Evolutionary conservation across 2,888 invertebrate genomes (phyloP), one percentile per base, ranked within the genome.

Genomic region (Willowsia nigromaculata): DNA sequence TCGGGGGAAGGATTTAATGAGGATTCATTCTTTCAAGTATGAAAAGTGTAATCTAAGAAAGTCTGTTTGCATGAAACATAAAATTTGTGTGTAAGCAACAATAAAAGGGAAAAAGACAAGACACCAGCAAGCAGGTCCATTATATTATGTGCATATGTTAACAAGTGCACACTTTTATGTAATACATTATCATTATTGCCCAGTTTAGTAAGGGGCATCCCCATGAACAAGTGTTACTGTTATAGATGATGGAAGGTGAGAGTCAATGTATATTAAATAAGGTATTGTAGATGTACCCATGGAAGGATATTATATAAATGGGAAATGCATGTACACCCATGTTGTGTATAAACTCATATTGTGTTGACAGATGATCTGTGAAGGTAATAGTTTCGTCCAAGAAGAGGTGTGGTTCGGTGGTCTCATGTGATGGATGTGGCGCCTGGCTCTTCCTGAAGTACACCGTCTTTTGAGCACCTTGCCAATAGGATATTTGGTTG

Each of bases 321-420:
- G 3, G 33, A 18, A 9, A 50, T 27, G 78, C 7, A 30, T 4
- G 25, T 80, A 37, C 53, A 78, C 53, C 65, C 43, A 83, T 65
- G 50, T 37, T 56, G 50, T 40, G 68, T 37, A 43, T 81, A 81
- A 83, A 47, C 83, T 83, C 56, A 89, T 53, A 89, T 89, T 40
- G 89, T 91, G 92, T 92, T 92, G 92, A 92, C 92, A 92, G 92
- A 91, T 92, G 91, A 91, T 91, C 91, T 91, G 90, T 90, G 90
- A 91, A 91, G 88, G 91, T 92, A 92, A 92, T 91, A 91, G 92
- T 91, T 88, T 92, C 91, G 91, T 91, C 90, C 89, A 89, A 91
- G 89, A 92, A 91, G 90, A 92, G 92, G 92, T 92, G 92, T 92
- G 92, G 92, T 91, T 92, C 91, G 90, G 91, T 91, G 92, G 92